Conservation (phyloP, 2,797 vertebrate genomes). For the Buceros bicornis region DNA sequence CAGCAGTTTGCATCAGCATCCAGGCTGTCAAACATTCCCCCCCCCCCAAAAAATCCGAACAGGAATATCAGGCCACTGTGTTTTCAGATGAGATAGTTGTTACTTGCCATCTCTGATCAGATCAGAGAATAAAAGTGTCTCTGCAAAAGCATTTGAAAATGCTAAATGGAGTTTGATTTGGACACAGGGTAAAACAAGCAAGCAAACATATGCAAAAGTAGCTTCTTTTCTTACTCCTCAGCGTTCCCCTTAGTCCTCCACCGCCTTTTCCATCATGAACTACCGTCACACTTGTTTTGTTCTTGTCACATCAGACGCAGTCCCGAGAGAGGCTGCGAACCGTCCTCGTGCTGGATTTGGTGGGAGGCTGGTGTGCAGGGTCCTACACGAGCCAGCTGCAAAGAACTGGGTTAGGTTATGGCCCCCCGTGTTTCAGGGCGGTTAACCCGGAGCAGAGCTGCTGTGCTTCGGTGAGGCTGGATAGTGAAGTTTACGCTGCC, state of each 20-base stretch:
- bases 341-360: neutral
- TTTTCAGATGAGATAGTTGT: neutral
- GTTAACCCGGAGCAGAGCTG: neutral
- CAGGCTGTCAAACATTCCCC: neutral
- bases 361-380: neutral
- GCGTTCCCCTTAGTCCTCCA: neutral
- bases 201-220: neutral
- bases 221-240: neutral
- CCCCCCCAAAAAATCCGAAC: too few relatives aligned
- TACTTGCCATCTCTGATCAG: neutral
- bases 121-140: neutral
- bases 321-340: neutral
- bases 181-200: neutral
- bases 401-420: neutral
- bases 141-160: neutral
- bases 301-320: neutral
- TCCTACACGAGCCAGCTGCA: neutral
- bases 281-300: neutral
- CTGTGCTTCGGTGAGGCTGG: neutral
- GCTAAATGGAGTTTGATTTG: neutral
- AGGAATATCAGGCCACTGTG: neutral
- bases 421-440: neutral
- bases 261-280: neutral
- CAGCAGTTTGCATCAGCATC: neutral
- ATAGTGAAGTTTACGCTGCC: neutral